phyloP scores from a whole-genome alignment of 2,113 vertebrate genomes.

The Turnix velox region DNA sequence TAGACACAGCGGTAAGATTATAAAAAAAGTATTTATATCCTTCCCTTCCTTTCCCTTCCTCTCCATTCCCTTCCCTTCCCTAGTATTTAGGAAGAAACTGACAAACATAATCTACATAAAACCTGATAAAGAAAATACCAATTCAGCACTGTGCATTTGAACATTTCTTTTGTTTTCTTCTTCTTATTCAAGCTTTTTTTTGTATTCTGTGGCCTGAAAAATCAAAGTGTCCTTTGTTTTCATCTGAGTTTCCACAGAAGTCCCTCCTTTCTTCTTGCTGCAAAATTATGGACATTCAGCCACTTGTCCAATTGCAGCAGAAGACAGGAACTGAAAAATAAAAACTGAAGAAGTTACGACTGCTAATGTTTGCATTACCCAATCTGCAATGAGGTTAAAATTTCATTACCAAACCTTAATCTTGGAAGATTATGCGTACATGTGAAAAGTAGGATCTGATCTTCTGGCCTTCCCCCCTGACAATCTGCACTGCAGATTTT shows the following conservation, averaged over 20 bases:
- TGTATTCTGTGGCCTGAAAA: neutral
- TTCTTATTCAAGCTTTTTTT: neutral
- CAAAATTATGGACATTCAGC: neutral
- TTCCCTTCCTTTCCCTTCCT: neutral
- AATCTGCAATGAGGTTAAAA: neutral
- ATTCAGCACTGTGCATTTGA: neutral
- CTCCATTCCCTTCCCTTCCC: too few relatives aligned
- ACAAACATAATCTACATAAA: neutral
- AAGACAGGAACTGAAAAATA: neutral
- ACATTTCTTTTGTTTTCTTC: neutral
- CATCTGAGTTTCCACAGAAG: neutral
- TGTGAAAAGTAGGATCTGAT: neutral
- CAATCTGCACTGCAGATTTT: neutral
- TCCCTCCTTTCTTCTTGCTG: neutral
- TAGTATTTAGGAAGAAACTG: neutral
- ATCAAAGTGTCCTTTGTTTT: neutral
- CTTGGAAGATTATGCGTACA: neutral
- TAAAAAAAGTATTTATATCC: neutral
- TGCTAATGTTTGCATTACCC: neutral
- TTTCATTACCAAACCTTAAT: too few relatives aligned
- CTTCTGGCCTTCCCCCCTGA: neutral
- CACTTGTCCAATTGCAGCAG: accelerated
- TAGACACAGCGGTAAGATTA: neutral
- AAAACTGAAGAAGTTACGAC: neutral
- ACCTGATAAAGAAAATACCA: neutral